Base-by-base conservation (phyloP, 2,113 vertebrate genomes). In the Neodon shergylaensis region DNA sequence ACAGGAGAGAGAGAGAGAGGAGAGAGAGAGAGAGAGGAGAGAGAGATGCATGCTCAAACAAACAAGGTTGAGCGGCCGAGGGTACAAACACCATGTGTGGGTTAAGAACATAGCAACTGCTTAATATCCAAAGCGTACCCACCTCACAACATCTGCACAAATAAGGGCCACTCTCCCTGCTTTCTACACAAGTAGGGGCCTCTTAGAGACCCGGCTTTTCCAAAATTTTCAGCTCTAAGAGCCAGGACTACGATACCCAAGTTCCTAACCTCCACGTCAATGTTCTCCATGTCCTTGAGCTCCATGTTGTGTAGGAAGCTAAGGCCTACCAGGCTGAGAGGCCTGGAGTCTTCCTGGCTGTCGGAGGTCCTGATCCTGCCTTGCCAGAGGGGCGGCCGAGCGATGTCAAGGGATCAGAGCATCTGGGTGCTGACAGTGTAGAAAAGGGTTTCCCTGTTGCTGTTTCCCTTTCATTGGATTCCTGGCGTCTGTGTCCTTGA, bases 151-250 rank as follows among this genome's bases (percentile, higher is more conserved):
- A n/a, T 12, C 14, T 70, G 54, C 33, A 31, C 24, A n/a, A 91
- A 76, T 68, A 54, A 93, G 58, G 24, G 16, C 39, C 16, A 83
- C 65, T 83, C 52, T 83, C 6, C 31, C 73, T 83, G 42, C 42
- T 84, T 93, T 33, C 7, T 44, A 88, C 90, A 52, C 17, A 21
- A 52, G 22, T 12, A 73, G 39, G 79, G 8, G 28, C 63, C 39
- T 42, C 79, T 94, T 66, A 42, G 77, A 92, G 73, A 89, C 9
- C 39, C 86, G 77, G 42, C 49, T 88, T 90, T 86, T 52, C 91
- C 66, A 65, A 94, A 83, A 39, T 70, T 16, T 86, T 47, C 58
- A 78, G 19, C 19, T 95, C 78, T 94, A 54, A 28, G 90, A 92
- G 39, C 74, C 26, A 83, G 95, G 31, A 12, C 39, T 33, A 36